Base-by-base conservation (phyloP, 2,888 invertebrate species). In the Griposia aprilina region DNA sequence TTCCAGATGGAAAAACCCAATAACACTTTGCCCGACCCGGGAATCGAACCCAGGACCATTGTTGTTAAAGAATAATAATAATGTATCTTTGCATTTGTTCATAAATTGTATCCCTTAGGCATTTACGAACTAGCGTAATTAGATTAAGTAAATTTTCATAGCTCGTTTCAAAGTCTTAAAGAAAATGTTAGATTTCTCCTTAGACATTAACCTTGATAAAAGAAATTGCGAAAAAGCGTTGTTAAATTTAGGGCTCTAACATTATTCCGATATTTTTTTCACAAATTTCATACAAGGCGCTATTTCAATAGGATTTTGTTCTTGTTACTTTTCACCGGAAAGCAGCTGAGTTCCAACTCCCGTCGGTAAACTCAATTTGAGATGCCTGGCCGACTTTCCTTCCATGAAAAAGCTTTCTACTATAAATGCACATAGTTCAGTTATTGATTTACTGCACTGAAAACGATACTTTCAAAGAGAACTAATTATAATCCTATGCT, bases 11-110 rank as follows among this genome's bases (percentile, higher is more conserved):
- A n/a, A n/a, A n/a, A n/a, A n/a, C n/a, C n/a, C n/a, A n/a, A n/a
- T n/a, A n/a, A n/a, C n/a, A n/a, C n/a, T n/a, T n/a, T n/a, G n/a
- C n/a, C n/a, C n/a, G n/a, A n/a, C n/a, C n/a, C n/a, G n/a, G n/a
- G n/a, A n/a, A n/a, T n/a, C n/a, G n/a, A n/a, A n/a, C n/a, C n/a
- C n/a, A n/a, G n/a, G n/a, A n/a, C n/a, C n/a, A n/a, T n/a, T n/a
- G n/a, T n/a, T n/a, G n/a, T n/a, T n/a, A 73, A 76, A 70, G 62
- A 81, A 73, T 75, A 75, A 73, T 68, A 52, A 41, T 41, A 66
- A 36, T 68, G n/a, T 74, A 41, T 68, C 45, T 52, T 62, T 52
- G 36, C 26, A 45, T 65, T 71, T 45, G 1, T 74, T 63, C 15
- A 48, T 70, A 36, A 59, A 52, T 41, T 11, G 2, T 20, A 26